A percentile compares a stretch with the other conserved stretches of the same genome.
These are phyloP conservation scores for Shinisaurus crocodilurus DNA, from an alignment of 2,113 vertebrate species.

Conservation along the genomic window DNA sequence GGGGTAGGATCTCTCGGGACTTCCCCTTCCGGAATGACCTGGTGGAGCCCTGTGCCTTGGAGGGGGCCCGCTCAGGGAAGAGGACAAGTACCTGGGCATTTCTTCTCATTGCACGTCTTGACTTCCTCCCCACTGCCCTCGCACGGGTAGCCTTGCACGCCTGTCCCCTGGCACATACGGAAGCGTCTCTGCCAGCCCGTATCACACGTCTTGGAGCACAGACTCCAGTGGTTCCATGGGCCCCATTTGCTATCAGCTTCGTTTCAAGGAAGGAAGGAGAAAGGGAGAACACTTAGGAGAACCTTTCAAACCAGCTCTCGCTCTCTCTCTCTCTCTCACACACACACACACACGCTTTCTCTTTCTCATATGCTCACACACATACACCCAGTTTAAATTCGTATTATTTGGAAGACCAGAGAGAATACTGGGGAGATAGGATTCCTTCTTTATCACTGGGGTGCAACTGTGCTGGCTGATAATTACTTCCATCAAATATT, in stretches of 20 bases:
- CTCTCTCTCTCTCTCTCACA: background rate
- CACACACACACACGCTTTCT: background rate
- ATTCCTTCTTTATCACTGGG: background rate
- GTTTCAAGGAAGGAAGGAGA: slow-evolving; percentile 45
- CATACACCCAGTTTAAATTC: background rate
- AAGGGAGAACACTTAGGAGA: accelerated
- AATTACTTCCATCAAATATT: accelerated
- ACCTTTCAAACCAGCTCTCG: background rate
- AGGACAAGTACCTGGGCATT: slow-evolving; percentile 88
- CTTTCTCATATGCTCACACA: no score
- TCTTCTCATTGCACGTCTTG: slow-evolving; percentile 96
- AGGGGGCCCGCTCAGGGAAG: accelerated
- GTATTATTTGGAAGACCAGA: accelerated
- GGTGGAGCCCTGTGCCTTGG: background rate
- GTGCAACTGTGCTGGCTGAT: accelerated
- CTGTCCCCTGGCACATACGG: slow-evolving; percentile 93
- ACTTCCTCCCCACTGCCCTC: slow-evolving; percentile 95
- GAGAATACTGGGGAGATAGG: background rate
- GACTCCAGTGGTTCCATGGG: slow-evolving; percentile 95
- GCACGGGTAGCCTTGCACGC: slow-evolving; percentile 89
- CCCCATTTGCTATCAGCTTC: slow-evolving; percentile 94
- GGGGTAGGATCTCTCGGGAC: background rate
- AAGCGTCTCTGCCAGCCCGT: slow-evolving; percentile 95
- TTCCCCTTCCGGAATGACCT: accelerated
- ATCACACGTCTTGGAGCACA: slow-evolving; percentile 97